These are phyloP conservation scores for Aramus guarauna DNA, from an alignment of 2,113 vertebrate species.

Conservation along the genomic window DNA sequence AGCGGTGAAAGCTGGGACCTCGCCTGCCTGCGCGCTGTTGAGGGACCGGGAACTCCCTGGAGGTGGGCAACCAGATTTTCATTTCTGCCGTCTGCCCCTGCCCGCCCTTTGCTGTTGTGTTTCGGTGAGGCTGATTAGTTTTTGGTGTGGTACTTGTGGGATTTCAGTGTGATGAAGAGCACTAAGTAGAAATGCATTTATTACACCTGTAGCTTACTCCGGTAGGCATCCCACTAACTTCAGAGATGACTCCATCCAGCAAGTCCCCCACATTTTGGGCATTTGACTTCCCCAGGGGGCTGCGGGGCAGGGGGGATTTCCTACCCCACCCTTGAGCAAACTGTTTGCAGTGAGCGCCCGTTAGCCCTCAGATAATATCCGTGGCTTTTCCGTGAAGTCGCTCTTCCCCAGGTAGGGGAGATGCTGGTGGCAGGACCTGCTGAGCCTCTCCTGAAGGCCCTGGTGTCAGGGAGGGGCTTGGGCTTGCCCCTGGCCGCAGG, in stretches of 20 bases:
- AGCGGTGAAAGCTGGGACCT: neutral
- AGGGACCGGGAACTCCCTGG: neutral
- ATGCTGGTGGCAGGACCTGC: neutral
- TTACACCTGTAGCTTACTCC: neutral
- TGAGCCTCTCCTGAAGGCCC: neutral
- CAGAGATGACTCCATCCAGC: neutral
- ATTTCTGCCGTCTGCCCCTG: neutral
- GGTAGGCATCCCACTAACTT: neutral
- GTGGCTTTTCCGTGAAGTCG: neutral
- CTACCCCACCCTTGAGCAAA: no score
- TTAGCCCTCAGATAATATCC: neutral
- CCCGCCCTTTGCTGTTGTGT: neutral
- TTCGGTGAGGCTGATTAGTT: neutral
- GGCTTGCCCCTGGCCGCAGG: neutral
- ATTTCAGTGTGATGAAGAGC: neutral
- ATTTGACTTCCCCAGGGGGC: neutral
- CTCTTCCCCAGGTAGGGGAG: neutral
- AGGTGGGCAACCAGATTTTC: neutral
- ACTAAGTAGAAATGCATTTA: neutral
- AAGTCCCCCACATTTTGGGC: neutral
- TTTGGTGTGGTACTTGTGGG: no score
- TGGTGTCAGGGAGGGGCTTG: no score
- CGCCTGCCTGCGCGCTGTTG: neutral
- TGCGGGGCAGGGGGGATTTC: neutral
- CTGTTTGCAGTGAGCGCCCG: neutral